Evolutionary conservation across 2,888 invertebrate genomes (phyloP).

Genomic region (Zeuzera pyrina): DNA sequence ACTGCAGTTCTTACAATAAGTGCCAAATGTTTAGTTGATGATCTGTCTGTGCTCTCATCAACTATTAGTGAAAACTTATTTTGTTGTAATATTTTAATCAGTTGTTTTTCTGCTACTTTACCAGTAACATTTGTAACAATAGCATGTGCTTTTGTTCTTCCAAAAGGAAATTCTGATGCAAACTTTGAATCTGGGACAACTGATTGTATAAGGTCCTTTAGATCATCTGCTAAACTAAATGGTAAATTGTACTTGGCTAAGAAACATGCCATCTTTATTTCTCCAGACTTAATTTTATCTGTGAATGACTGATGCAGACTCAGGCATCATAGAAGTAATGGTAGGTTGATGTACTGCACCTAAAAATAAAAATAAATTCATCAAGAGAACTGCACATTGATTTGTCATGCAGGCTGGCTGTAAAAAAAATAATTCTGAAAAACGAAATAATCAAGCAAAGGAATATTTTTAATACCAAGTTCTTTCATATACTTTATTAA

Average conservation of each 20-base stretch:
- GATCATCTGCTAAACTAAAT: constrained; percentile 17
- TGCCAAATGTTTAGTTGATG: constrained; percentile 18
- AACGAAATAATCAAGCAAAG: no score
- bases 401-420: no score
- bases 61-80: constrained; percentile 17
- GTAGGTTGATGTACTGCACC: no score
- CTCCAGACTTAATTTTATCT: constrained; percentile 14
- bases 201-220: constrained; percentile 13
- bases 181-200: constrained; percentile 15
- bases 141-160: no score
- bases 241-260: constrained; percentile 17
- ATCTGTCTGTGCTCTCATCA: constrained; percentile 19
- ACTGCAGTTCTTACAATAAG: constrained; percentile 14
- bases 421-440: no score
- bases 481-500: no score
- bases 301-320: no score
- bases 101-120: not conserved
- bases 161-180: no score
- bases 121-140: constrained; percentile 11
- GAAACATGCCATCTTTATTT: constrained; percentile 17
- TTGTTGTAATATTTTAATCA: constrained; percentile 13
- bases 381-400: no score
- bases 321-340: no score
- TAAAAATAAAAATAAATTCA: no score
- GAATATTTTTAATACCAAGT: no score